These are phyloP conservation scores for Benthochromis sp. DNA, from an alignment of 2,113 vertebrate genomes.

Conservation along the genomic window DNA sequence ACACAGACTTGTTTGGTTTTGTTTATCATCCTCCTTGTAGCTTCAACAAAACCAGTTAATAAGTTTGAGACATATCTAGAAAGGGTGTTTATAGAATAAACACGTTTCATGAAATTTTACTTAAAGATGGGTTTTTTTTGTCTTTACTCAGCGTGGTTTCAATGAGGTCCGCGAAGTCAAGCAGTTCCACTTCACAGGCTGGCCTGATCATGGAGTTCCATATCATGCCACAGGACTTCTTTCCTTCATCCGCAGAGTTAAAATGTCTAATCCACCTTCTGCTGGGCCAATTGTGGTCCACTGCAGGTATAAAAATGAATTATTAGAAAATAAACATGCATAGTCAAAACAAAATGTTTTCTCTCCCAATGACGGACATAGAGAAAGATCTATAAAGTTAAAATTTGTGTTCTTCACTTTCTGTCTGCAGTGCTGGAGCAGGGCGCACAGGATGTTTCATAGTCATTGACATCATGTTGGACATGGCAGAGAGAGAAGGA, in stretches of 20 bases:
- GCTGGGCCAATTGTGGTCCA: constrained; percentile 97
- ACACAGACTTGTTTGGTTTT: background rate
- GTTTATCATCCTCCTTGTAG: background rate
- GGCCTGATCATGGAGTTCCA: constrained; percentile 97
- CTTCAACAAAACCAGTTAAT: background rate
- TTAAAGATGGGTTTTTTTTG: background rate
- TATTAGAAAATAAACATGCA: background rate
- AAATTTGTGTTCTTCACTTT: background rate
- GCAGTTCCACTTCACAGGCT: constrained; percentile 98
- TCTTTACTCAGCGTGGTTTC: constrained; percentile 81
- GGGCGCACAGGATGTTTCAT: constrained; percentile 97
- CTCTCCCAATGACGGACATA: background rate
- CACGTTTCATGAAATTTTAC: background rate
- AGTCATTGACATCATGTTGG: constrained; percentile 98
- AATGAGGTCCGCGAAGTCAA: constrained; percentile 97
- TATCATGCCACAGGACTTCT: constrained; percentile 96
- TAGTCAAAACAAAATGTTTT: background rate
- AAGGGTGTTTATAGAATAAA: background rate
- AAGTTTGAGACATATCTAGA: background rate
- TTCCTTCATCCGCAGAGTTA: constrained; percentile 94
- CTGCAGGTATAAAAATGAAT: constrained; percentile 80
- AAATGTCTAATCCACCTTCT: constrained; percentile 93
- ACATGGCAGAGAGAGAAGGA: constrained; percentile 98
- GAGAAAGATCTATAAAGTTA: background rate
- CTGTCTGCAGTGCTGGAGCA: constrained; percentile 82